phyloP scores from a whole-genome alignment of 2,888 invertebrate genomes.

The Gandaritis pyraliata region DNA sequence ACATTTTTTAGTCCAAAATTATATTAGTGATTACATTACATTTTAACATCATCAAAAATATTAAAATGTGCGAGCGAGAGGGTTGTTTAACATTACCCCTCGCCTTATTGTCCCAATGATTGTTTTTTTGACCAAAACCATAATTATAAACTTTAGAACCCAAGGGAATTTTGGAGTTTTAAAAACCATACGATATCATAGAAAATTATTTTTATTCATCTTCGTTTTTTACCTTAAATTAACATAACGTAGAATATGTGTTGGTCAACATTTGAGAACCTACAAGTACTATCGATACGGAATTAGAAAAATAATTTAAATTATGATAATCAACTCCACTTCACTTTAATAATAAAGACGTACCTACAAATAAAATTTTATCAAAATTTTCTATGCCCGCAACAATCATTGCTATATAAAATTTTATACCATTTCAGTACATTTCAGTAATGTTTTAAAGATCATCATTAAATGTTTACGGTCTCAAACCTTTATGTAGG shows the following conservation, averaged over 20 bases:
- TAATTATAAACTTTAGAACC: no score
- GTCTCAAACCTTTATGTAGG: no score
- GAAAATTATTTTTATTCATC: slow-evolving; percentile 10
- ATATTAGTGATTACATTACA: no score
- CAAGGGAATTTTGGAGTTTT: background rate
- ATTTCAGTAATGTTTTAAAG: no score
- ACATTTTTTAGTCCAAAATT: no score
- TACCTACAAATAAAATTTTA: slow-evolving; percentile 14
- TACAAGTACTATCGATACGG: background rate
- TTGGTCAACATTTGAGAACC: background rate
- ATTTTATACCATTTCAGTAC: background rate
- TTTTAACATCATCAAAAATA: no score
- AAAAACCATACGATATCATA: background rate
- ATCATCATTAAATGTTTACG: no score
- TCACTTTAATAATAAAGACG: slow-evolving; percentile 8
- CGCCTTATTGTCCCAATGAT: no score
- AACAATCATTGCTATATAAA: background rate
- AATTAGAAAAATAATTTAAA: slow-evolving; percentile 9
- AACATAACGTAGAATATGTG: background rate
- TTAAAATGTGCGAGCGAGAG: no score
- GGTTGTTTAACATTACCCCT: no score
- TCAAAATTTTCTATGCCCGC: background rate
- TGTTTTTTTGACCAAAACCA: no score
- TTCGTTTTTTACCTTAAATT: background rate
- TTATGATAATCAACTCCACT: background rate